These are phyloP conservation scores for Barypeithes pellucidus DNA, from an alignment of 2,888 invertebrate genomes.

Conservation along the genomic window DNA sequence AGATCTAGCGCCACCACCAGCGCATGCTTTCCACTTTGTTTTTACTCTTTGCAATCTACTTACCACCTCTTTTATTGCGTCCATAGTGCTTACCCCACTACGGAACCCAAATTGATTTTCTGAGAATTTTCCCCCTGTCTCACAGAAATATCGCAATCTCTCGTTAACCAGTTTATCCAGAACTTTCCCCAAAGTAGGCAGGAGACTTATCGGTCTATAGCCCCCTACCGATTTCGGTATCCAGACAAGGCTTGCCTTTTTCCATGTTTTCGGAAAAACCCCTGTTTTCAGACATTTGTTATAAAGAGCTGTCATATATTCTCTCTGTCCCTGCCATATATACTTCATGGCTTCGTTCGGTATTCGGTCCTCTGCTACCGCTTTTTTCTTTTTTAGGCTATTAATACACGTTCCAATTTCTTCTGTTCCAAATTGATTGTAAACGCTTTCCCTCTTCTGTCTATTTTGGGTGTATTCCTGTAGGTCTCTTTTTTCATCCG, in stretches of 20 bases:
- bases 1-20: constrained; percentile 53
- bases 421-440: too few species aligned
- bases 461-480: background rate
- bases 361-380: constrained; percentile 35
- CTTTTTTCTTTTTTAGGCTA: constrained; percentile 34
- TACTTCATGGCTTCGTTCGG: constrained; percentile 34
- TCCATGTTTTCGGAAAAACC: constrained; percentile 57
- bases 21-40: constrained; percentile 33
- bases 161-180: constrained; percentile 59
- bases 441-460: too few species aligned
- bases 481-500: constrained; percentile 21
- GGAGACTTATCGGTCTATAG: too few species aligned
- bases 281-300: constrained; percentile 47
- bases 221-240: constrained; percentile 56
- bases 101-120: constrained; percentile 56
- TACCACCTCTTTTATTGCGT: constrained; percentile 54
- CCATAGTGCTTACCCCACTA: constrained; percentile 57
- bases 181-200: constrained; percentile 59
- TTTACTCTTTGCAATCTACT: constrained; percentile 14
- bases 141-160: constrained; percentile 55
- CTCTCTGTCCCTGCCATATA: constrained; percentile 5
- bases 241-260: constrained; percentile 55
- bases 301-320: background rate
- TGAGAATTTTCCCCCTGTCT: constrained; percentile 51
- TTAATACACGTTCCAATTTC: background rate